Base-by-base conservation (phyloP, 2,113 vertebrate genomes). In the Psittacula cyanocephala region DNA sequence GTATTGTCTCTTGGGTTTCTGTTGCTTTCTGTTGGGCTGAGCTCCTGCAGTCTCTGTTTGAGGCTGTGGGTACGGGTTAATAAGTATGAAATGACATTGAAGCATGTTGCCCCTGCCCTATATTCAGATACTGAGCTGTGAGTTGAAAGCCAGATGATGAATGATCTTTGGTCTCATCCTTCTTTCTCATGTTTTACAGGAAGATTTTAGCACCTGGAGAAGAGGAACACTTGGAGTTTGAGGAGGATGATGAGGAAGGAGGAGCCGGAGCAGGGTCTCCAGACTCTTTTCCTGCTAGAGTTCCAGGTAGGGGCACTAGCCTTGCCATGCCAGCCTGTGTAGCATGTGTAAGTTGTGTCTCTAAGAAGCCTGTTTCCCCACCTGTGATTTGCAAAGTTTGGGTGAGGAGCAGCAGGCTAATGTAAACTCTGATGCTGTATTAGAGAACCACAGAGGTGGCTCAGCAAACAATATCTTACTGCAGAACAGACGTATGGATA, bases 151-250 rank as follows among this genome's bases (percentile, higher is more conserved):
- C 18, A n/a, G 53, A 7, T 72, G 47, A 28, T 81, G 50, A 63
- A 15, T 27, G 12, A 49, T 57, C 64, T 84, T 71, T 74, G 35
- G 15, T 86, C 50, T 91, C 47, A 47, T 70, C 74, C 39, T 86
- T 88, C 49, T 75, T 89, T n/a, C 43, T 82, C 10, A 2, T 44
- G 12, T 91, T 69, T 93, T 72, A 35, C 92, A 99, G 99, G 98
- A 99, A 98, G 98, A 99, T 99, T 97, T 98, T 99, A 27, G 99
- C 99, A 76, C 99, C 99, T 24, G 99, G 99, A 68, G 99, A 99
- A 96, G 99, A 99, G 95, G 99, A 99, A 97, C 99, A 99, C 95
- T 98, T 99, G 69, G 99, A 99, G 94, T 97, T 99, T 94, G 99
- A 99, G 92, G 99, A 99, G 86, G 99, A 99, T 94, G 98, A 99